A percentile compares a stretch with the other conserved stretches of the same genome.
phyloP scores from a whole-genome alignment of 1,140 invertebrate genomes.

The Pogonomyrmex californicus region DNA sequence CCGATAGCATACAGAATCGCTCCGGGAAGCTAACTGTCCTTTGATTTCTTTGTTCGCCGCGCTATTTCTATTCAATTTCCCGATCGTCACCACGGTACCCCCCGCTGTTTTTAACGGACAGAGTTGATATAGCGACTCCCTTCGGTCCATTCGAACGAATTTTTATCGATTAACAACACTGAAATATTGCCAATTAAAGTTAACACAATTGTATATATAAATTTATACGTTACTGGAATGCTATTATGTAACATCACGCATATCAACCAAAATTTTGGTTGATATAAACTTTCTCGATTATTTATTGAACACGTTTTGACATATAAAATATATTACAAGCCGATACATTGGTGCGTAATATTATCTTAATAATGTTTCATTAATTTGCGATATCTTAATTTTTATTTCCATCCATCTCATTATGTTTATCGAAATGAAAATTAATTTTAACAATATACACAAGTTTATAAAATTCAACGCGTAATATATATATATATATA shows the following conservation, averaged over 20 bases:
- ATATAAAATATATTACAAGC: neutral
- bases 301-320: neutral
- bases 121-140: neutral
- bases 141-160: neutral
- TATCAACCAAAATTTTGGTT: neutral
- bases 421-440: neutral
- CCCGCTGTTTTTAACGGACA: neutral
- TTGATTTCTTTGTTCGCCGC: conserved; percentile 68
- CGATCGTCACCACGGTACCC: conserved; percentile 22
- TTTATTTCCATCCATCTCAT: neutral
- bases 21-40: conserved; percentile 69
- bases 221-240: neutral
- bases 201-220: neutral
- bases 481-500: neutral
- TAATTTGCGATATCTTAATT: conserved; percentile 6
- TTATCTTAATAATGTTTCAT: conserved; percentile 2
- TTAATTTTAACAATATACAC: neutral
- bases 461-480: conserved; percentile 8
- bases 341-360: neutral
- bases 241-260: neutral
- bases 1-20: conserved; percentile 65
- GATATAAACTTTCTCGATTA: neutral
- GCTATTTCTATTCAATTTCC: conserved; percentile 48
- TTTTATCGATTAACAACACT: conserved; percentile 32
- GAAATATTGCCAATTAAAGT: conserved; percentile 29